Conservation (phyloP, 2,113 vertebrate genomes). For the Micromys minutus region DNA sequence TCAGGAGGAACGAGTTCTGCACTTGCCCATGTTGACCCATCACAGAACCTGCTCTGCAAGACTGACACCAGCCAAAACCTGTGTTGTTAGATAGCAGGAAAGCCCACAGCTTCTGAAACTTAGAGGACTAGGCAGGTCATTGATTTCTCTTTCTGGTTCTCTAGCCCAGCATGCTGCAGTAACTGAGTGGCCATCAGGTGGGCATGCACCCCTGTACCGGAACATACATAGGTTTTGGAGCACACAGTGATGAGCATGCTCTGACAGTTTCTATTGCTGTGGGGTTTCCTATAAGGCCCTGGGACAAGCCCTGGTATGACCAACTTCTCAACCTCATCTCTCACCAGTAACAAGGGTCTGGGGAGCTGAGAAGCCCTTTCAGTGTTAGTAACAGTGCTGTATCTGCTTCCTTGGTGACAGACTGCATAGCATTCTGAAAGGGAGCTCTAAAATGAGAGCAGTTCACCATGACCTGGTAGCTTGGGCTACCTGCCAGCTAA, state of each 20-base stretch:
- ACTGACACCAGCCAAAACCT: not conserved
- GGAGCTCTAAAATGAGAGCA: not conserved
- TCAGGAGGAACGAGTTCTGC: not conserved
- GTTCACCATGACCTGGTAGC: not conserved
- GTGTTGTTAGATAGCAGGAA: not conserved
- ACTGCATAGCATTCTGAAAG: not conserved
- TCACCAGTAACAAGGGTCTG: not conserved
- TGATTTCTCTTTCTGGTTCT: not conserved
- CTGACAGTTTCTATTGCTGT: not conserved
- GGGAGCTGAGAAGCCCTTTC: not conserved
- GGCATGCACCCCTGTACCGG: not conserved
- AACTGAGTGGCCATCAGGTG: not conserved
- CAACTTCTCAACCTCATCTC: not conserved
- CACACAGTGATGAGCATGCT: not conserved
- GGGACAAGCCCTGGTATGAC: not conserved
- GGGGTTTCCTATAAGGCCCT: not conserved
- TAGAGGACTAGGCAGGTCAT: not conserved
- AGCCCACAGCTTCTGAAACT: not conserved
- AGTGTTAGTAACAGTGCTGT: not conserved
- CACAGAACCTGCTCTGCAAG: constrained; percentile 40
- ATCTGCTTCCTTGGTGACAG: not conserved
- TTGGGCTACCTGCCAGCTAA: not conserved
- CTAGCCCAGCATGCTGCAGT: not conserved
- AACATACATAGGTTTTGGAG: not conserved
- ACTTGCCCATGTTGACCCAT: not conserved